A percentile compares a stretch with the other conserved stretches of the same genome.
Conservation (phyloP, 2,113 vertebrate genomes). For the Collichthys lucidus region DNA sequence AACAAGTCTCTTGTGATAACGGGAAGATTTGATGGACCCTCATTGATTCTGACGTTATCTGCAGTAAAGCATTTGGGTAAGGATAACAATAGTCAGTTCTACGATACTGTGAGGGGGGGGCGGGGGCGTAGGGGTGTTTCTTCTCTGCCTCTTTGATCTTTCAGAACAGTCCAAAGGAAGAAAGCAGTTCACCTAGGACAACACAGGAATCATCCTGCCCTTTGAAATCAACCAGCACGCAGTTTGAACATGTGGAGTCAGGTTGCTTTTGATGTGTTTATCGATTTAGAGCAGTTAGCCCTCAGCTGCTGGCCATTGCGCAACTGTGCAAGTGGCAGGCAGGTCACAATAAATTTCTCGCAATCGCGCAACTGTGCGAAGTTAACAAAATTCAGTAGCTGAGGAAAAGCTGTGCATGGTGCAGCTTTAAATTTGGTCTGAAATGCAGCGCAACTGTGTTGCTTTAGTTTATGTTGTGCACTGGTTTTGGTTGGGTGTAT, state of each 20-base stretch:
- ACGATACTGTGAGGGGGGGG: slow-evolving; percentile 68
- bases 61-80: slow-evolving; percentile 80
- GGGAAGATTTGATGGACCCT: slow-evolving; percentile 75
- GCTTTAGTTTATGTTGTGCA: slow-evolving; percentile 45
- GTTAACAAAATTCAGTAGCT: slow-evolving; percentile 57
- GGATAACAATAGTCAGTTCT: slow-evolving; percentile 77
- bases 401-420: slow-evolving; percentile 81
- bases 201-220: slow-evolving; percentile 70
- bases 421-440: slow-evolving; percentile 66
- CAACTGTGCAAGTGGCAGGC: slow-evolving; percentile 81
- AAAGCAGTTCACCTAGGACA: slow-evolving; percentile 74
- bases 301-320: slow-evolving; percentile 76
- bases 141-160: slow-evolving; percentile 80
- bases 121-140: slow-evolving; percentile 69
- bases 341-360: neutral
- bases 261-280: slow-evolving; percentile 44
- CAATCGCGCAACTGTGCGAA: slow-evolving; percentile 77
- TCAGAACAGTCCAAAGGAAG: slow-evolving; percentile 80
- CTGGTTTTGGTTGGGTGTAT: slow-evolving; percentile 70
- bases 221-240: slow-evolving; percentile 68
- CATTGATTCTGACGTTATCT: slow-evolving; percentile 72
- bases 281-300: slow-evolving; percentile 13
- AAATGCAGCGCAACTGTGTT: slow-evolving; percentile 76
- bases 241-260: slow-evolving; percentile 70
- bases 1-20: slow-evolving; percentile 69